phyloP scores from a whole-genome alignment of 1,140 invertebrate genomes.

The Agrilus planipennis region DNA sequence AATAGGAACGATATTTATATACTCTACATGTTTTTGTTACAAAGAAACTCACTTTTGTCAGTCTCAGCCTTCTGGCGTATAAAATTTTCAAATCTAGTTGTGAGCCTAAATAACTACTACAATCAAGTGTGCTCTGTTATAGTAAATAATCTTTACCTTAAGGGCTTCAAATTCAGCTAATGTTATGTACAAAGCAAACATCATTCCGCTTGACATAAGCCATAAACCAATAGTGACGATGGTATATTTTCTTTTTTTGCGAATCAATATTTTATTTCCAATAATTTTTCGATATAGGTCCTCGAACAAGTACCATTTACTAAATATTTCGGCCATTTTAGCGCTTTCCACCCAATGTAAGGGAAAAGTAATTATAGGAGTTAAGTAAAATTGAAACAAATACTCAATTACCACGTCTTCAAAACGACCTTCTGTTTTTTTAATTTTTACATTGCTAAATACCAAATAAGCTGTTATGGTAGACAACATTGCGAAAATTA shows the following conservation, averaged over 20 bases:
- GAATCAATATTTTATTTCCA: slow-evolving; percentile 26
- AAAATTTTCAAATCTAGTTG: too few species aligned
- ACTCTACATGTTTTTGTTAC: too few species aligned
- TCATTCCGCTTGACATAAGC: slow-evolving; percentile 43
- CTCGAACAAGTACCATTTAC: slow-evolving; percentile 46
- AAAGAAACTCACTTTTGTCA: too few species aligned
- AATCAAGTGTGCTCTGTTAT: not conserved
- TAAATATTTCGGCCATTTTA: slow-evolving; percentile 45
- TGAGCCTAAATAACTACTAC: too few species aligned
- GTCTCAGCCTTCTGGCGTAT: too few species aligned
- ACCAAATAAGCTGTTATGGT: too few species aligned
- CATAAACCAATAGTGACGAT: slow-evolving; percentile 35
- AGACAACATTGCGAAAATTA: too few species aligned
- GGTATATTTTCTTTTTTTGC: too few species aligned
- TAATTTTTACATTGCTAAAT: too few species aligned
- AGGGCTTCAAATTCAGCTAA: slow-evolving; percentile 49
- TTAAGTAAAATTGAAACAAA: slow-evolving; percentile 50
- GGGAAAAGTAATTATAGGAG: slow-evolving; percentile 46
- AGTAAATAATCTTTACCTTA: slow-evolving; percentile 33
- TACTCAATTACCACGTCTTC: slow-evolving; percentile 58
- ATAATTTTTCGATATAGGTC: slow-evolving; percentile 23
- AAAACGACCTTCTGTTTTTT: slow-evolving; percentile 52
- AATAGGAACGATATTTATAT: too few species aligned
- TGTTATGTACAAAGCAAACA: slow-evolving; percentile 49
- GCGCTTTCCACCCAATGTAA: slow-evolving; percentile 49